Base-by-base conservation (phyloP, 1,140 invertebrate species). In the Drosophila kurseongensis region DNA sequence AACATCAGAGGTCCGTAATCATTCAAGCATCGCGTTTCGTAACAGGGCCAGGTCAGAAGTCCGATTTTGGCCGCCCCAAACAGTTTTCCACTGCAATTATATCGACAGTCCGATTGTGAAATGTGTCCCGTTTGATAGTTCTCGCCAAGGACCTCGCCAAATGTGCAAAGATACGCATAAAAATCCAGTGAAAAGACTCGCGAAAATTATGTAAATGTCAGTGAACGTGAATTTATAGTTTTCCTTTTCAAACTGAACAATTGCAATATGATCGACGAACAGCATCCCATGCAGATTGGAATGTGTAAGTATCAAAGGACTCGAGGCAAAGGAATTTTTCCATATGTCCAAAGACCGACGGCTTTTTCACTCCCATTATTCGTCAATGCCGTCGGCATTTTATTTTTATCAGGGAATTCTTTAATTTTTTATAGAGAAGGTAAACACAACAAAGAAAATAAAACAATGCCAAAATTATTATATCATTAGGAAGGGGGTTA, bases 1-100 rank as follows among this genome's bases (percentile, higher is more conserved):
- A 91, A 90, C 85, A 85, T 90, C 90, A 91, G 90, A 91, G 90
- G 85, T 84, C 77, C 79, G 90, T 91, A 91, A 91, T 91, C 90
- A 91, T 84, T 91, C 90, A 91, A 91, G 90, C 90, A 91, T 89
- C 85, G 85, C 85, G 81, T 90, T 91, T 90, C 73, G 75, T 85
- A 81, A 81, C 83, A 83, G 65, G 71, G 69, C 71, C 48, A 55
- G 72, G 55, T 65, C 73, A 56, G 23, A 59, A 13, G 56, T 61
- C 48, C 69, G 41, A 76, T 68, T 72, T 62, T 68, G 55, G 60
- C 65, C 75, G 58, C 55, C 48, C 59, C 59, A 51, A 45, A 44
- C 29, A 42, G 35, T 48, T 62, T 57, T 52, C 32, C 44, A 58
- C 50, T 47, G 48, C 67, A 77, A 69, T 69, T 50, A 50, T 40